phyloP scores from a whole-genome alignment of 1,140 invertebrate genomes.

The Macrosteles quadrilineatus region DNA sequence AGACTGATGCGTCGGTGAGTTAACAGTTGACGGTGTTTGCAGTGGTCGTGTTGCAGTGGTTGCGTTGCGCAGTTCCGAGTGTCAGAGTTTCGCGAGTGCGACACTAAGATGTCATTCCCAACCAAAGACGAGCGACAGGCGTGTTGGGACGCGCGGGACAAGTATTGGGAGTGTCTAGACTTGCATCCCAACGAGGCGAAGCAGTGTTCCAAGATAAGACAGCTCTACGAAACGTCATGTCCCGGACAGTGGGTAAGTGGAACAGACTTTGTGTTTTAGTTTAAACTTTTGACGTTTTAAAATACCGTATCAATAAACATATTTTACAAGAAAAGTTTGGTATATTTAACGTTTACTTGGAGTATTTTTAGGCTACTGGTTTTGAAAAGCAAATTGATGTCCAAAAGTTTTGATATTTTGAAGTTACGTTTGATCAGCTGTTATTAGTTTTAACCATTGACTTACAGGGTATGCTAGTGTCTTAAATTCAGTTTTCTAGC shows the following conservation, averaged over 20 bases:
- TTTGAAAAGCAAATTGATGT: background rate
- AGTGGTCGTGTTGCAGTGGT: too few relatives aligned
- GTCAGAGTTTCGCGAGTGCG: too few relatives aligned
- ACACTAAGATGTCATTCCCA: constrained; percentile 75
- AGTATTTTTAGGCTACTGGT: constrained; percentile 14
- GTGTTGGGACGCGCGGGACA: constrained; percentile 84
- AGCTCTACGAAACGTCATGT: constrained; percentile 79
- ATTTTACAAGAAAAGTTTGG: background rate
- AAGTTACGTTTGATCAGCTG: background rate
- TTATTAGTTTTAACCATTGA: background rate
- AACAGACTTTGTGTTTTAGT: background rate
- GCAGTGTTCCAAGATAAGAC: constrained; percentile 70
- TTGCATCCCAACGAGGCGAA: constrained; percentile 57
- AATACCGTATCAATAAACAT: constrained; percentile 28
- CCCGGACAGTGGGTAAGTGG: constrained; percentile 76
- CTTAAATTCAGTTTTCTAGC: too few relatives aligned
- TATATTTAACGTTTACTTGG: constrained; percentile 5
- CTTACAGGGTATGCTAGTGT: too few relatives aligned
- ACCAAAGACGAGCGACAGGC: constrained; percentile 74
- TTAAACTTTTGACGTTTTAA: constrained; percentile 17
- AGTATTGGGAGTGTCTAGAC: constrained; percentile 89
- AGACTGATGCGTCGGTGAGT: too few relatives aligned
- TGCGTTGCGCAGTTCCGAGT: too few relatives aligned
- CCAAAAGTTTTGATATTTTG: background rate
- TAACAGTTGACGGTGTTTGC: too few relatives aligned